Conservation (phyloP, 2,888 invertebrate genomes). For the Cheilosia scutellata region DNA sequence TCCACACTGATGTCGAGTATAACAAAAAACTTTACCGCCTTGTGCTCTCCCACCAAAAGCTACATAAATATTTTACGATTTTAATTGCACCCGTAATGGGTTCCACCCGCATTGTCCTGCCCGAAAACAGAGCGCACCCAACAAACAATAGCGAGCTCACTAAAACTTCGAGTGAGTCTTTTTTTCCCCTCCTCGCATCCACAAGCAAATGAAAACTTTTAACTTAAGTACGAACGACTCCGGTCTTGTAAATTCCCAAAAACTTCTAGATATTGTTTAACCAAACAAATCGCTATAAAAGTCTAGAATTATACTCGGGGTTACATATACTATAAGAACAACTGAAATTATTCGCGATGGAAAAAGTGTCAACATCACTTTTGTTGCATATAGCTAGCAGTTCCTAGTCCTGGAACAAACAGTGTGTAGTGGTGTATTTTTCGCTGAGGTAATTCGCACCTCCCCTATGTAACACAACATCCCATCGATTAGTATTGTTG, state of each 20-base stretch:
- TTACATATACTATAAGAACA: conserved; percentile 14
- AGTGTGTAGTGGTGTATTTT: conserved; percentile 31
- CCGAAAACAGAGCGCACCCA: neutral
- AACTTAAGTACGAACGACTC: conserved; percentile 31
- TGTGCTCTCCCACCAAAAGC: conserved; percentile 15
- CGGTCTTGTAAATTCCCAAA: conserved; percentile 43
- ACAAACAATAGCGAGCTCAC: conserved; percentile 51
- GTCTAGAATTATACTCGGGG: conserved; percentile 33
- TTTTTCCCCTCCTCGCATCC: neutral
- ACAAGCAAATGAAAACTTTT: conserved; percentile 40
- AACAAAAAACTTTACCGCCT: neutral
- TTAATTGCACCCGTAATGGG: conserved; percentile 70
- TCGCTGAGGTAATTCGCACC: neutral
- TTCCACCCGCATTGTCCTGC: conserved; percentile 47
- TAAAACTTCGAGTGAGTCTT: conserved; percentile 8
- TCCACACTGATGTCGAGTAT: conserved; percentile 14
- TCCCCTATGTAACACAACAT: conserved; percentile 32
- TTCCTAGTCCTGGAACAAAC: neutral
- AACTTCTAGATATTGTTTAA: conserved; percentile 62
- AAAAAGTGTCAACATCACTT: conserved; percentile 37
- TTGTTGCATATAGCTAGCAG: neutral
- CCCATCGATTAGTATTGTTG: conserved; percentile 54
- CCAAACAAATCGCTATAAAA: conserved; percentile 69
- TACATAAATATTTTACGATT: conserved; percentile 69
- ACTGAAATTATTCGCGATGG: conserved; percentile 41